phyloP scores from a whole-genome alignment of 2,888 invertebrate species.

The Ochropacha duplaris region DNA sequence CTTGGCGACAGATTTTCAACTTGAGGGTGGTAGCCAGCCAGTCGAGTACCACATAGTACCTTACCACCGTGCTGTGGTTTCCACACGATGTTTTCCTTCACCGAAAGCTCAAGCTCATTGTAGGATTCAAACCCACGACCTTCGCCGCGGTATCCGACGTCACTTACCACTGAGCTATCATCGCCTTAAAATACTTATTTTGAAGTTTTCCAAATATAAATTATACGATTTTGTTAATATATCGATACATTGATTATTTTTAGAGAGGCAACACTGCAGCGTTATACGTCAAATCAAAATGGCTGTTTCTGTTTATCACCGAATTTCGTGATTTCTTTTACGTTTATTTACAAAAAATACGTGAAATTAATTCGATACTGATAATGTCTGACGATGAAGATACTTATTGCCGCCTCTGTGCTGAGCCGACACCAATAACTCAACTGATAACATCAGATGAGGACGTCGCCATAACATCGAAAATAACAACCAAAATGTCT shows the following conservation, averaged over 20 bases:
- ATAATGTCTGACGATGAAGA: slow-evolving; percentile 59
- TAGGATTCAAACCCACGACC: no score
- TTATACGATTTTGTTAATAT: background rate
- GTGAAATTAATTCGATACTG: slow-evolving; percentile 20
- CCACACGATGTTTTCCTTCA: no score
- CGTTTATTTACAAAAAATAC: slow-evolving; percentile 5
- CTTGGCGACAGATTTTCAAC: no score
- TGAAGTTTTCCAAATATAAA: no score
- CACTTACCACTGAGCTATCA: no score
- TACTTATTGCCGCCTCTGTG: slow-evolving; percentile 69
- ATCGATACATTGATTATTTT: background rate
- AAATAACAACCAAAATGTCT: slow-evolving; percentile 62
- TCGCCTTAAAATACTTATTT: no score
- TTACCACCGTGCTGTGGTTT: no score
- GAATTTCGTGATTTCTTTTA: slow-evolving; percentile 3
- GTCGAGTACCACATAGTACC: no score
- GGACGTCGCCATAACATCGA: slow-evolving; percentile 61
- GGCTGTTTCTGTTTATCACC: slow-evolving; percentile 54
- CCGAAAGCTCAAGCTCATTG: no score
- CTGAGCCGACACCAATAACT: slow-evolving; percentile 61
- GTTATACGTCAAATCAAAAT: slow-evolving; percentile 21
- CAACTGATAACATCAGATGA: slow-evolving; percentile 64
- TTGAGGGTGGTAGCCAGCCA: no score
- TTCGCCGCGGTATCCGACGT: no score
- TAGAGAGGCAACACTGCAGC: slow-evolving; percentile 17